phyloP scores from a whole-genome alignment of 2,113 vertebrate genomes.

The Suricata suricatta region DNA sequence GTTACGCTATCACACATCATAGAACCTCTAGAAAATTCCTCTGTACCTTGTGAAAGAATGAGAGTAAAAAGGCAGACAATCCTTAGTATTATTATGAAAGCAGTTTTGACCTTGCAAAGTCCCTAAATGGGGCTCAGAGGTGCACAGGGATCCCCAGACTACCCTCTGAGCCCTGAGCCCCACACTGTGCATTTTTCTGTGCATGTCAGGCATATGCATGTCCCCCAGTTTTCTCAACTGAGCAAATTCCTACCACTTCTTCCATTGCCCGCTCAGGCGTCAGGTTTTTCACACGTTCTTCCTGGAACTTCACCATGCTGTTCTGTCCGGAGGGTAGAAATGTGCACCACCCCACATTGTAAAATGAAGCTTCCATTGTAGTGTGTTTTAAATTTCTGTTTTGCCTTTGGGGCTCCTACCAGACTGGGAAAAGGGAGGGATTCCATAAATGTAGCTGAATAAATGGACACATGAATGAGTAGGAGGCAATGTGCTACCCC shows the following conservation, averaged over 20 bases:
- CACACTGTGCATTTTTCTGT: neutral
- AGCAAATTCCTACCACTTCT: neutral
- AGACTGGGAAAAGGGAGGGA: slow-evolving; percentile 31
- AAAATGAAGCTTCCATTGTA: neutral
- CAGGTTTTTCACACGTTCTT: neutral
- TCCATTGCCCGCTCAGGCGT: neutral
- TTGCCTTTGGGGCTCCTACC: neutral
- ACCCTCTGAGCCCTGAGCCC: neutral
- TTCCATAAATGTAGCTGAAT: neutral
- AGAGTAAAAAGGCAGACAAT: neutral
- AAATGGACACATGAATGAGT: neutral
- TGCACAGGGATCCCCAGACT: neutral
- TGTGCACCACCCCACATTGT: neutral
- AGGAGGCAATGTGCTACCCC: neutral
- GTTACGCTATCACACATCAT: neutral
- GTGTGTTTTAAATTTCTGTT: slow-evolving; percentile 12
- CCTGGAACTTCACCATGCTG: neutral
- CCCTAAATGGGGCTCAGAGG: neutral
- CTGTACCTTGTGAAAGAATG: neutral
- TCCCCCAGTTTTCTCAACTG: neutral
- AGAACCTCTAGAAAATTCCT: neutral
- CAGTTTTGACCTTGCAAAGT: neutral
- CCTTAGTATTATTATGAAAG: neutral
- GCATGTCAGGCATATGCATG: too few relatives aligned
- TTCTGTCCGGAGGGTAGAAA: neutral